Evolutionary conservation across 2,113 vertebrate genomes (phyloP).

Genomic region (Sinocyclocheilus maitianheensis): DNA sequence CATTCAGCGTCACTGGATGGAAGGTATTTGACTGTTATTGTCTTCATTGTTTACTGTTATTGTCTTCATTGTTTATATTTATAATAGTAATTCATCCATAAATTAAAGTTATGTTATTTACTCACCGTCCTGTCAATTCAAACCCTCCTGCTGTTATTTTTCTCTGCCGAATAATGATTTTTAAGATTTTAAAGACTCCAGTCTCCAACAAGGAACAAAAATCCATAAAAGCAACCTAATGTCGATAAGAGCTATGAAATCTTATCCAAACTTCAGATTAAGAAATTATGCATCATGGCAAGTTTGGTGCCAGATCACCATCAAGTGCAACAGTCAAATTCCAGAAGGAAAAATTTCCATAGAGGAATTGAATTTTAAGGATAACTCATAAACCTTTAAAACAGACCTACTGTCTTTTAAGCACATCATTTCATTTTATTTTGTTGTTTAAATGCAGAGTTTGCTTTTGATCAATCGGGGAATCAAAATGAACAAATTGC

Average conservation of each 20-base stretch:
- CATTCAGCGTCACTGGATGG: conserved; percentile 95
- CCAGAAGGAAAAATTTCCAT: background rate
- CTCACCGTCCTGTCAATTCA: background rate
- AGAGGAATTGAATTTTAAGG: background rate
- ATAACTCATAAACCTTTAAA: background rate
- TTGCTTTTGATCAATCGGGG: too few species aligned
- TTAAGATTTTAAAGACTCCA: background rate
- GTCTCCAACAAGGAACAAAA: background rate
- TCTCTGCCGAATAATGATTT: background rate
- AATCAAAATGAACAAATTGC: too few species aligned
- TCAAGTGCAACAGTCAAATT: background rate
- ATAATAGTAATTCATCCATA: background rate
- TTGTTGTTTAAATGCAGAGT: too few species aligned
- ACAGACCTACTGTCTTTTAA: background rate
- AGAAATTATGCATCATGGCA: background rate
- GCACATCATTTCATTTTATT: too few species aligned
- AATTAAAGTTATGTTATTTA: background rate
- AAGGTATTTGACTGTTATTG: conserved; percentile 77
- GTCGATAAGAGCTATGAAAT: background rate
- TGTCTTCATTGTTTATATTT: background rate
- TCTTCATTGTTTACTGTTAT: background rate
- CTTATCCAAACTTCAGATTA: background rate
- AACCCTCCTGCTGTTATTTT: background rate
- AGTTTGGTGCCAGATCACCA: background rate
- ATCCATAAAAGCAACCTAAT: background rate